These are phyloP conservation scores for Apaloderma vittatum DNA, from an alignment of 2,113 vertebrate species.

Conservation along the genomic window DNA sequence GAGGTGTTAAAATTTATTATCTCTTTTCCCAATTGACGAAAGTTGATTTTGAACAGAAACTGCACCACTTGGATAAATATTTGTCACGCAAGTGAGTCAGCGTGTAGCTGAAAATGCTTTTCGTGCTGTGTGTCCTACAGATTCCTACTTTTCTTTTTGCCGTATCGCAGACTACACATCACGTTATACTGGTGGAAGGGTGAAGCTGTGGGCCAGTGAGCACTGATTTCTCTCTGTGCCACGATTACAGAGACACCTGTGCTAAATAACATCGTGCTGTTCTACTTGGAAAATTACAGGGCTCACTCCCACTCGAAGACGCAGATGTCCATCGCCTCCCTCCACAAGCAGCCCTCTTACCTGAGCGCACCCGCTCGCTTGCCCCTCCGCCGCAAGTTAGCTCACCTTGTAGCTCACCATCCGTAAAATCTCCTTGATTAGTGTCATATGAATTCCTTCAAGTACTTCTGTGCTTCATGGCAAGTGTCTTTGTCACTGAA, in stretches of 20 bases:
- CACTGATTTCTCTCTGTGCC: constrained; percentile 58
- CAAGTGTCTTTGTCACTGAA: neutral
- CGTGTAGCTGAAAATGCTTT: constrained; percentile 32
- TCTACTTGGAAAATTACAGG: constrained; percentile 69
- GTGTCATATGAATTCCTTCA: neutral
- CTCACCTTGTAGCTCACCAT: neutral
- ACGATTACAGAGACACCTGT: constrained; percentile 73
- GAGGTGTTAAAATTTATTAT: constrained; percentile 17
- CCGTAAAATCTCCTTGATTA: neutral
- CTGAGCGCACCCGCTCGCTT: neutral
- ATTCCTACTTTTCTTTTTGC: constrained; percentile 45
- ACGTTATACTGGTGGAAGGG: constrained; percentile 52
- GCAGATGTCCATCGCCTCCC: constrained; percentile 7
- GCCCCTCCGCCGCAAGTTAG: neutral
- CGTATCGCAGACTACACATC: constrained; percentile 14
- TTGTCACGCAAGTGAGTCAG: constrained; percentile 43
- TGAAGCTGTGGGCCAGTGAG: constrained; percentile 66
- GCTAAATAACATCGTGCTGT: constrained; percentile 59
- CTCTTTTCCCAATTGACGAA: neutral
- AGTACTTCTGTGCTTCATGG: neutral
- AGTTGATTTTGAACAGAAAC: constrained; percentile 5
- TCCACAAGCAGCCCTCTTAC: neutral
- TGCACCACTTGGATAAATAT: neutral
- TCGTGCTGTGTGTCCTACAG: neutral
- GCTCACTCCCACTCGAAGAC: constrained; percentile 21